phyloP scores from a whole-genome alignment of 1,140 invertebrate species.

The Zaprionus tsacasi region DNA sequence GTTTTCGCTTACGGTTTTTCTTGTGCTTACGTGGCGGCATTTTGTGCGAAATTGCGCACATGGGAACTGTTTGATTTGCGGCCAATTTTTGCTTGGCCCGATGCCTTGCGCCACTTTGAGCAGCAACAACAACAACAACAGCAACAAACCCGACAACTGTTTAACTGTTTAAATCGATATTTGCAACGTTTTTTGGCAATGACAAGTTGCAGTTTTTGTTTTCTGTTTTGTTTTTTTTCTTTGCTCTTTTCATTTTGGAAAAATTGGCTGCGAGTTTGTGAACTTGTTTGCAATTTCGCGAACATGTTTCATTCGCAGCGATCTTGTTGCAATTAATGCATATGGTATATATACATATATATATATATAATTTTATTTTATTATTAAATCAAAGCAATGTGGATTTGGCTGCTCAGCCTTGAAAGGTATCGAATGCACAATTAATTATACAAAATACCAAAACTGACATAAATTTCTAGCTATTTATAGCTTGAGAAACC shows the following conservation, averaged over 20 bases:
- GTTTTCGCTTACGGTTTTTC: conserved; percentile 55
- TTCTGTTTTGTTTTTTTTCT: conserved; percentile 35
- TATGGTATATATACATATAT: neutral
- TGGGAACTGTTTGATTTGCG: conserved; percentile 81
- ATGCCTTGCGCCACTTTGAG: conserved; percentile 57
- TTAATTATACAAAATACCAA: conserved; percentile 2
- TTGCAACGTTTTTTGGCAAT: conserved; percentile 79
- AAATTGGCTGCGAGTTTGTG: conserved; percentile 69
- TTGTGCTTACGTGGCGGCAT: conserved; percentile 65
- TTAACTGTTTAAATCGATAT: conserved; percentile 56
- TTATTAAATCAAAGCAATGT: neutral
- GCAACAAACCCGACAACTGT: conserved; percentile 47
- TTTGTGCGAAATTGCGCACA: conserved; percentile 73
- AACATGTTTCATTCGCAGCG: conserved; percentile 39
- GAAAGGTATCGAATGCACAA: conserved; percentile 13
- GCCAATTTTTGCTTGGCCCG: conserved; percentile 66
- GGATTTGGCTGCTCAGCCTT: neutral
- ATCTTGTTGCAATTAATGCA: conserved; percentile 34
- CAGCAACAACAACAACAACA: conserved; percentile 13
- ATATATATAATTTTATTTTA: neutral
- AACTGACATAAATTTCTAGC: conserved; percentile 24
- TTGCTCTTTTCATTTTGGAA: conserved; percentile 36
- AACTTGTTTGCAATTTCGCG: conserved; percentile 64
- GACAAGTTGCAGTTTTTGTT: conserved; percentile 67
- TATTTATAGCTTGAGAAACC: conserved; percentile 21